A percentile compares a stretch with the other conserved stretches of the same genome.
These are phyloP conservation scores for Antheraea assamensis DNA, from an alignment of 2,888 invertebrate species.

Conservation along the genomic window DNA sequence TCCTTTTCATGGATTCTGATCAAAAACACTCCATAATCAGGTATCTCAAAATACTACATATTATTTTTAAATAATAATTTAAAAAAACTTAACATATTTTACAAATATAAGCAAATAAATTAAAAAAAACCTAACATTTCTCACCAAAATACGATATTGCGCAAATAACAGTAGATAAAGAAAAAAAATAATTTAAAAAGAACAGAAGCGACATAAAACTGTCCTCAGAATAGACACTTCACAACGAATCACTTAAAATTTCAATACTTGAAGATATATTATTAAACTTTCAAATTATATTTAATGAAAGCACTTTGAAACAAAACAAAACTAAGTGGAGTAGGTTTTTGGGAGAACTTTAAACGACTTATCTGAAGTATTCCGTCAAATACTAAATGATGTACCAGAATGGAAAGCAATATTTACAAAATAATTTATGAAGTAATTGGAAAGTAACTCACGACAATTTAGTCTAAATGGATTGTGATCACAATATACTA, in stretches of 20 bases:
- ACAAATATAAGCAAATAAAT: too few species aligned
- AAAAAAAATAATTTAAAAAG: too few species aligned
- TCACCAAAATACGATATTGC: not conserved
- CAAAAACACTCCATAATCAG: too few species aligned
- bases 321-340: not conserved
- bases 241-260: conserved; percentile 1
- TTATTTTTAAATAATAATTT: too few species aligned
- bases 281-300: not conserved
- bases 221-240: conserved; percentile 1
- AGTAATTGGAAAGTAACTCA: too few species aligned
- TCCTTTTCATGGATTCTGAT: too few species aligned
- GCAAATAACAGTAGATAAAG: not conserved
- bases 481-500: too few species aligned
- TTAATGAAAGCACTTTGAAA: conserved; percentile 4
- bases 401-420: not conserved
- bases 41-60: too few species aligned
- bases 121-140: too few species aligned
- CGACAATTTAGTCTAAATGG: too few species aligned
- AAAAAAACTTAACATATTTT: too few species aligned
- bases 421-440: too few species aligned
- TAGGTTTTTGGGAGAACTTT: conserved; percentile 4
- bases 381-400: not conserved
- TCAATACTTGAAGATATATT: not conserved
- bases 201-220: not conserved
- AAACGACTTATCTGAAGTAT: conserved; percentile 15